phyloP scores from a whole-genome alignment of 53 echinoderm and acorn worm species.

The Henricia sp. region DNA sequence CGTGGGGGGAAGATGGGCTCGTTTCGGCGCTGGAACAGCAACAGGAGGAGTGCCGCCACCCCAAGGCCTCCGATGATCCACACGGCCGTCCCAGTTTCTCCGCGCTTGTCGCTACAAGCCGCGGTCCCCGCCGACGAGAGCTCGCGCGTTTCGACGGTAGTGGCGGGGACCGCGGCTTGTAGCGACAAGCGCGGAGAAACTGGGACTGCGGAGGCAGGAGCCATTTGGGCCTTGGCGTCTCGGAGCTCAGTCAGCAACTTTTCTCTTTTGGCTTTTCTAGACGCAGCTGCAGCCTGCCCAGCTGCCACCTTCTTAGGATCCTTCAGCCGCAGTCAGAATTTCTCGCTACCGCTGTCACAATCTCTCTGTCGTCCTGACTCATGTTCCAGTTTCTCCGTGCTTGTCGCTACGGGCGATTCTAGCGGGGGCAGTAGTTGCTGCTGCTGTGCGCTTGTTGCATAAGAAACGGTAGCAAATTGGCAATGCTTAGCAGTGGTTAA shows the following conservation, averaged over 20 bases:
- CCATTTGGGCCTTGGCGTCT: background rate
- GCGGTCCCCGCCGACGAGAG: background rate
- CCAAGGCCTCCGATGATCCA: background rate
- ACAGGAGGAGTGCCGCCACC: too few relatives aligned
- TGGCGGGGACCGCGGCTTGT: background rate
- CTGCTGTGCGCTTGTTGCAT: too few relatives aligned
- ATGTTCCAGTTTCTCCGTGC: too few relatives aligned
- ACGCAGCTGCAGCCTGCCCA: background rate
- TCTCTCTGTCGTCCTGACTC: too few relatives aligned
- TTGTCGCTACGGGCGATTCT: too few relatives aligned
- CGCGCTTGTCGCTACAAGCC: too few relatives aligned
- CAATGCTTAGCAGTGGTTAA: too few relatives aligned
- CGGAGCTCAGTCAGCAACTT: background rate
- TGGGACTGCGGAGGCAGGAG: background rate
- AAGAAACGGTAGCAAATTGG: too few relatives aligned
- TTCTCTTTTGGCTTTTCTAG: background rate
- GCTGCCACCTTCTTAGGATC: conserved; percentile 7
- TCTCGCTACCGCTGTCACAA: too few relatives aligned
- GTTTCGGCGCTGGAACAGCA: background rate
- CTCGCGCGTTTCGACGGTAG: background rate
- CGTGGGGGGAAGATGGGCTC: background rate
- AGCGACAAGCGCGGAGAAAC: too few relatives aligned
- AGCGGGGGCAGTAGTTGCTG: too few relatives aligned
- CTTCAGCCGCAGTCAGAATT: too few relatives aligned
- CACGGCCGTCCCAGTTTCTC: background rate